Percentiles rank a stretch among this genome's conserved stretches.
Conservation (phyloP, 2,797 vertebrate genomes). For the Octomys mimax region DNA sequence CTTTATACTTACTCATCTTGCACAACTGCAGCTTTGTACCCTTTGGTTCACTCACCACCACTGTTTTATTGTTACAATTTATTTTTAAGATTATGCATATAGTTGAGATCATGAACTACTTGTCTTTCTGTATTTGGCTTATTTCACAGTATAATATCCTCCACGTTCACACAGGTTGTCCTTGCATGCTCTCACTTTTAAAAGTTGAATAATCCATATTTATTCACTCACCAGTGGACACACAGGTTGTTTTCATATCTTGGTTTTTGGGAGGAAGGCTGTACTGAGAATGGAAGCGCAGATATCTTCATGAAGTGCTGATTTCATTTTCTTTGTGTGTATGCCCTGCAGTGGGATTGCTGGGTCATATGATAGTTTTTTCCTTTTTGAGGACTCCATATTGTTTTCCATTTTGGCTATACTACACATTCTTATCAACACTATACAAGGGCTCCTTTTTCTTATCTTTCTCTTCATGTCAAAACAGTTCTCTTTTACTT, state of each 20-base stretch:
- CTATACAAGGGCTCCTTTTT: not conserved
- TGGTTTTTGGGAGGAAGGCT: not conserved
- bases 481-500: not conserved
- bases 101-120: not conserved
- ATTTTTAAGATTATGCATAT: not conserved
- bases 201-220: not conserved
- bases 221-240: not conserved
- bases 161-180: not conserved
- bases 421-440: not conserved
- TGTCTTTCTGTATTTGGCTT: not conserved
- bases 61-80: not conserved
- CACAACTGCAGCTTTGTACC: not conserved
- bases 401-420: not conserved
- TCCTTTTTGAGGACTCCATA: not conserved
- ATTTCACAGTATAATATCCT: not conserved
- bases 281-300: not conserved
- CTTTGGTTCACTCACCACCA: not conserved
- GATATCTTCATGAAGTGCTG: not conserved
- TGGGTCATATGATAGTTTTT: not conserved
- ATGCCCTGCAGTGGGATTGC: not conserved
- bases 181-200: not conserved
- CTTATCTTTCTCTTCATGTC: not conserved
- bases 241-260: not conserved
- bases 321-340: not conserved
- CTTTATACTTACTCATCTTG: not conserved